A percentile compares a stretch with the other conserved stretches of the same genome.
phyloP scores from a whole-genome alignment of 2,113 vertebrate genomes.

The Balaenoptera acutorostrata region DNA sequence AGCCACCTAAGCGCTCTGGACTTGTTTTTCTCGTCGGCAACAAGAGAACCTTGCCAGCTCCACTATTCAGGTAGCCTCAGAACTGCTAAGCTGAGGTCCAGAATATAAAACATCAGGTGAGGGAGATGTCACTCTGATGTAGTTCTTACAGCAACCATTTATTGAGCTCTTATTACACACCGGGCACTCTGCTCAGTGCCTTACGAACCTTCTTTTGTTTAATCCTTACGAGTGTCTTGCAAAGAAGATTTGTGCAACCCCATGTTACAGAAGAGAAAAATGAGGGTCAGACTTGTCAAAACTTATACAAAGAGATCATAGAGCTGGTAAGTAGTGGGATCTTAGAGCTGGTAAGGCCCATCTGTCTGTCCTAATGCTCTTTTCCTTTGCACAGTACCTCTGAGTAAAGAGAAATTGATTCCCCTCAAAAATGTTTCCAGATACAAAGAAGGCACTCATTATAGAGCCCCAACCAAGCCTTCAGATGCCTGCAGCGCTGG shows the following conservation, averaged over 20 bases:
- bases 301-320: neutral
- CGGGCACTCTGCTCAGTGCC: neutral
- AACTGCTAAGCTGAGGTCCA: neutral
- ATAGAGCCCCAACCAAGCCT: neutral
- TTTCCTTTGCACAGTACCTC: neutral
- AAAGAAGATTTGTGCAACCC: neutral
- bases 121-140: neutral
- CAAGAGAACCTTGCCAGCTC: neutral
- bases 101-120: neutral
- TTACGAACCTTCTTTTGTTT: neutral
- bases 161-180: neutral
- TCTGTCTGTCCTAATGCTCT: neutral
- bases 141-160: neutral
- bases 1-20: neutral
- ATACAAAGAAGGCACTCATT: neutral
- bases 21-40: neutral
- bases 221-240: neutral
- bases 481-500: neutral
- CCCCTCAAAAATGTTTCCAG: neutral
- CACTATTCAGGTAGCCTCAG: neutral
- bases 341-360: neutral
- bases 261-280: neutral
- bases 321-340: neutral
- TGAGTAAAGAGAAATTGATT: neutral
- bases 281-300: neutral